Conservation (phyloP, 2,888 invertebrate genomes). For the Philhelius pedissequus region DNA sequence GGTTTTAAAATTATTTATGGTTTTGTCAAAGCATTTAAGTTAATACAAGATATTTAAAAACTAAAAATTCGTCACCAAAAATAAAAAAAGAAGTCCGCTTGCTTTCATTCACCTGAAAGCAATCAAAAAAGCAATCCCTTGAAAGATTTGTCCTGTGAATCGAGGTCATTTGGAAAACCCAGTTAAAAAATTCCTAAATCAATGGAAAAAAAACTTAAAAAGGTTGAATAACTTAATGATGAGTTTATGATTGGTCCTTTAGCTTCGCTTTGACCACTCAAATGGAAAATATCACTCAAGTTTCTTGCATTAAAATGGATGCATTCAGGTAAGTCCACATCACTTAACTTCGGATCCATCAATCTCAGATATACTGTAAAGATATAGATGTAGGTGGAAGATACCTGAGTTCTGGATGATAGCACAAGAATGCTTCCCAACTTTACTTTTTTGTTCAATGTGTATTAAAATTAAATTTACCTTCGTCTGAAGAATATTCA, state of each 20-base stretch:
- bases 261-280: conserved; percentile 45
- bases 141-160: background rate
- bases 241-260: conserved; percentile 49
- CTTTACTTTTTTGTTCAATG: conserved; percentile 1
- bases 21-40: too few relatives aligned
- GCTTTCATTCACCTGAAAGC: background rate
- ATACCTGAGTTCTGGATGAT: background rate
- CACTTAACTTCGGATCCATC: conserved; percentile 14
- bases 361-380: background rate
- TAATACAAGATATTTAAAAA: background rate
- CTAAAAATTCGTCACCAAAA: background rate
- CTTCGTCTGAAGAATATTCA: conserved; percentile 34
- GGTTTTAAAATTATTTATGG: too few relatives aligned
- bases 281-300: conserved; percentile 36
- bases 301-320: conserved; percentile 38
- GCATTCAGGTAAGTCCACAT: conserved; percentile 48
- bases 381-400: background rate
- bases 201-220: background rate
- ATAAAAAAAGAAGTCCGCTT: background rate
- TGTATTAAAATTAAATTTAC: conserved; percentile 59
- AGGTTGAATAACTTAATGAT: conserved; percentile 12
- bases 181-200: background rate
- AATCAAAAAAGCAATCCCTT: background rate
- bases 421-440: background rate
- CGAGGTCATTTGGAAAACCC: background rate